phyloP scores from a whole-genome alignment of 2,797 vertebrate genomes.

The Diceros bicornis region DNA sequence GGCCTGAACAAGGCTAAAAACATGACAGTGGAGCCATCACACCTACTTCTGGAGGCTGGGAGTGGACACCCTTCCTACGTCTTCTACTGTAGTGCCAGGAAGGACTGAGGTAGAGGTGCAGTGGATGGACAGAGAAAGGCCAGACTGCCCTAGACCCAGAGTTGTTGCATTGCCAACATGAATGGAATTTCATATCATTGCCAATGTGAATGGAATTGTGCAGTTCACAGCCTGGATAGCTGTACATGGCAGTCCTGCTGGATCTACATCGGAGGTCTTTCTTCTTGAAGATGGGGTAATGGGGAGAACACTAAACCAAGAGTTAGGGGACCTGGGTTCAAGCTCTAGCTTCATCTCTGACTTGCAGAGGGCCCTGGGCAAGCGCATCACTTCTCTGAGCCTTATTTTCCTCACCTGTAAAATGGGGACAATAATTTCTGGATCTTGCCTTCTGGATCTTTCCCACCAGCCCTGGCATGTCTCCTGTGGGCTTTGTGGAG shows the following conservation, averaged over 20 bases:
- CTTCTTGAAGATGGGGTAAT: neutral
- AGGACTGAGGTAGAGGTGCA: neutral
- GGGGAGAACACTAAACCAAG: neutral
- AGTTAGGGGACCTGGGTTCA: neutral
- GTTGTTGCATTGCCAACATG: neutral
- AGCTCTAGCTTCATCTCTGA: neutral
- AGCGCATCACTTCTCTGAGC: neutral
- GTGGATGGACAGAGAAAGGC: neutral
- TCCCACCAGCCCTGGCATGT: neutral
- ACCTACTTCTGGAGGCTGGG: neutral
- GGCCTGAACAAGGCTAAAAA: neutral
- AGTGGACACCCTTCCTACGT: accelerated
- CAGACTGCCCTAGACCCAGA: neutral
- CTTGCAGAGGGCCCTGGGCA: neutral
- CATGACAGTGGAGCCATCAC: neutral
- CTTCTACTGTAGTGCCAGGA: neutral
- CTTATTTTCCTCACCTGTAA: neutral
- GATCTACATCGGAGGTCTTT: neutral
- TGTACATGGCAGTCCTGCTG: neutral
- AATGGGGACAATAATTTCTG: neutral
- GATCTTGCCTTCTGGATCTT: neutral
- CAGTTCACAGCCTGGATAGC: neutral
- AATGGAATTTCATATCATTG: neutral
- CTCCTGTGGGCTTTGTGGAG: neutral
- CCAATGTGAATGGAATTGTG: neutral